Base-by-base conservation (phyloP, 2,888 invertebrate genomes). In the Biston betularia region DNA sequence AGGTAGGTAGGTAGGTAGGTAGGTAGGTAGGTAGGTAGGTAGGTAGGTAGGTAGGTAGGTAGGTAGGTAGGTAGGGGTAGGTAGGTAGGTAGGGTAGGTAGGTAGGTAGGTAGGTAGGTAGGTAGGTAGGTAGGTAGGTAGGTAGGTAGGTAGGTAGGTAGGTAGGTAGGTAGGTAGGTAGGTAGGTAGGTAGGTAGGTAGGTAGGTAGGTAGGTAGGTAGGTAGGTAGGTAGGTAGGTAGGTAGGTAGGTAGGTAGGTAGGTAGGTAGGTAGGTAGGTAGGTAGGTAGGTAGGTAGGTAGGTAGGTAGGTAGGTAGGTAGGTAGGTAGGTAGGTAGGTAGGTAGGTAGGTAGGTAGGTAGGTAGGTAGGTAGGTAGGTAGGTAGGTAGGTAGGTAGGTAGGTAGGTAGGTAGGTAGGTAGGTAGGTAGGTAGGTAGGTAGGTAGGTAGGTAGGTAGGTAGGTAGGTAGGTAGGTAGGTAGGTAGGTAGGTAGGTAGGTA, bases 1-100 rank as follows among this genome's bases (percentile, higher is more conserved):
- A n/a, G n/a, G n/a, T 72, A 64, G 72, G 72, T 70, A n/a, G n/a
- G n/a, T 72, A 70, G 72, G 72, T 72, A n/a, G n/a, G n/a, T 70
- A 68, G 70, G 68, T 65, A n/a, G n/a, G n/a, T 68, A 68, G 67
- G 67, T 63, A n/a, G n/a, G n/a, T 63, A 66, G 71, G 71, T 61
- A n/a, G n/a, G n/a, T 64, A 66, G 65, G 71, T 63, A n/a, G n/a
- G n/a, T 60, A 63, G 66, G 65, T 65, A n/a, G n/a, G n/a, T 63
- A 63, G 68, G 71, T 68, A n/a, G n/a, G n/a, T 68, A 71, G 71
- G 71, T 65, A 63, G 65, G 65, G 68, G 63, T 65, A 70, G 70
- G 70, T 61, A n/a, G n/a, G n/a, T 61, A 61, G 61, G 61, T 61
- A 61, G 61, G 61, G 45, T 56, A 56, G 56, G 70, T 62, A 58